Base-by-base conservation (phyloP, 2,888 invertebrate species). In the Drosophila seclusa region DNA sequence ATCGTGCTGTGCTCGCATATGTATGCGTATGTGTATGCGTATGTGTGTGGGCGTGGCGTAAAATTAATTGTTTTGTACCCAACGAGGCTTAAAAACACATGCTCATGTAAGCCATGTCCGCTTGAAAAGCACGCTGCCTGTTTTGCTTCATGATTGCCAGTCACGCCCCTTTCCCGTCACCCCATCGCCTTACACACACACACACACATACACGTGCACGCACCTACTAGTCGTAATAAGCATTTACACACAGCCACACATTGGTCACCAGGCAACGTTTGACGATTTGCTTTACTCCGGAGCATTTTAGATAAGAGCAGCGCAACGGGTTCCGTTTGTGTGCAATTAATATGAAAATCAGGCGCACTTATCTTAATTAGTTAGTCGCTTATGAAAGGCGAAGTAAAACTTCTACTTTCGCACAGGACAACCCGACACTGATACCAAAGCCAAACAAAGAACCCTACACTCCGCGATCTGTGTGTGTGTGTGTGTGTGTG, bases 21-120 rank as follows among this genome's bases (percentile, higher is more conserved):
- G 42, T 21, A 21, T 42, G 16, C 0, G 16, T 2, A 7, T 24
- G 2, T 16, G 32, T 21, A 8, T 21, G 13, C 13, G 48, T 58
- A 11, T 55, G 10, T 49, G 42, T 66, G 83, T 68, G 84, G 90
- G 90, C 88, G 91, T 90, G 78, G 78, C 91, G 64, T 68, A 75
- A 85, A 90, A 90, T 87, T 90, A 87, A 87, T 87, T 87, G 87
- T 87, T 90, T 90, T 84, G 86, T 89, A 88, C 90, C 90, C 90
- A 90, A 82, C 91, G 85, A 87, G 90, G 82, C 91, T 90, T 89
- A 90, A 88, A 84, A 82, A 87, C 90, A 90, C 80, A 90, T 87
- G 83, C 88, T 89, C 90, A 90, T 84, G 90, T 89, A 80, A 83
- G 83, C 90, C 89, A 88, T 83, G 89, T 90, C 83, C 83, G 90